Base-by-base conservation (phyloP, 2,797 vertebrate genomes). In the Sus cebifrons region DNA sequence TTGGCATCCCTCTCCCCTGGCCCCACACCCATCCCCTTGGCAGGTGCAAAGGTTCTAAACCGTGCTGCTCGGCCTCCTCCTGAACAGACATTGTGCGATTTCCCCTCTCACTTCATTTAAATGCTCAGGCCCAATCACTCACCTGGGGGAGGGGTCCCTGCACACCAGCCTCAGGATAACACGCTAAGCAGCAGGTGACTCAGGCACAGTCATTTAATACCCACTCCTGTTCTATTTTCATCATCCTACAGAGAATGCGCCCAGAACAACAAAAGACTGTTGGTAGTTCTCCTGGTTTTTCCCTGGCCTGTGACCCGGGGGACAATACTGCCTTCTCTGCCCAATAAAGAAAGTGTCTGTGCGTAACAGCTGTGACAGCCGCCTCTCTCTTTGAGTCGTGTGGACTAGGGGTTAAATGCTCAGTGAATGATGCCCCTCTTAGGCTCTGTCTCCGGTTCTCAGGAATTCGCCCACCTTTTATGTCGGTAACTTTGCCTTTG, bases 321-420 rank as follows among this genome's bases (percentile, higher is more conserved):
- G 8, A 44, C 54, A 7, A 7, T 15, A 3, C 40, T 5, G 52
- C 5, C 71, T 84, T 49, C 44, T 56, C 52, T 32, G 18, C 27
- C 11, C 6, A 0, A 27, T 21, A 13, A 32, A 78, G 52, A 32
- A 23, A 12, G 73, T 18, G 18, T 20, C 65, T 5, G 0, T 11
- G 49, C 12, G 0, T 3, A 3, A 25, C 0, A 7, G 3, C 3
- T 3, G 4, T 2, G n/a, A 20, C 60, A 17, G 36, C n/a, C 0
- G 0, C 71, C 65, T 79, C 82, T 16, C 0, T 5, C 85, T 58
- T 40, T 20, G 23, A 16, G 23, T 8, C 29, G 8, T 13, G 0
- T 64, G 58, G 32, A 56, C 32, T 1, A 20, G 32, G 13, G 67
- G n/a, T 54, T 40, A 13, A 3, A 18, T 20, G 21, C 32, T 65